Base-by-base conservation (phyloP, 2,797 vertebrate species). In the Mormyrops attenuatus region DNA sequence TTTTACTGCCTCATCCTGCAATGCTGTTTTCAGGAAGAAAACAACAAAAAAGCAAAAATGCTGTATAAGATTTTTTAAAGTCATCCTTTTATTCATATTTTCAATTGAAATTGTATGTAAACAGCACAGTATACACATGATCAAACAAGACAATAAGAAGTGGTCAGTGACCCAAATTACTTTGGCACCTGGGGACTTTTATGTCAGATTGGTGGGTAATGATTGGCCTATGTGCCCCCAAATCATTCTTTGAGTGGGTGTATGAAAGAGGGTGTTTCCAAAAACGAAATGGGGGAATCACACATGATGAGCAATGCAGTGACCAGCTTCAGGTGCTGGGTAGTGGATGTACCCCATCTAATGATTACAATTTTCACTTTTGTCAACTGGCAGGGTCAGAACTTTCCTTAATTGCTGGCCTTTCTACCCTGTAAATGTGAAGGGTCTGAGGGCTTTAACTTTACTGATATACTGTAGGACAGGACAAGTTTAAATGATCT, bases 231-330 rank as follows among this genome's bases (percentile, higher is more conserved):
- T 84, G 80, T 63, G n/a, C 13, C 53, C 52, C 9, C 52, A 52
- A 44, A 55, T 82, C 52, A 84, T 26, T 8, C 13, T 13, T 8
- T 85, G 77, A 30, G 53, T 89, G 53, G 77, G 77, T 63, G 88
- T 34, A 80, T n/a, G n/a, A 22, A n/a, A 41, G n/a, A 57, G 80
- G 88, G 88, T 84, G 52, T 89, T 85, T 89, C 80, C 80, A 53
- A 84, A 38, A 6, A 20, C 3, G 5, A 8, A 57, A 84, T 60
- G 55, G 88, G 88, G 88, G 80, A 89, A 89, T 41, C 88, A 89
- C 80, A 85, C 52, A 47, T 53, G 44, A 49, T 82, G 52, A 63
- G 41, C 80, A 49, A 50, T 1, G 4, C 20, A 20, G 47, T 9
- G 80, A 47, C 49, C 88, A 85, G 38, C 41, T 20, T 85, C 88